Percentiles rank a stretch among this genome's conserved stretches.
These are phyloP conservation scores for Drosophila colorata DNA, from an alignment of 2,888 invertebrate species.

Conservation along the genomic window DNA sequence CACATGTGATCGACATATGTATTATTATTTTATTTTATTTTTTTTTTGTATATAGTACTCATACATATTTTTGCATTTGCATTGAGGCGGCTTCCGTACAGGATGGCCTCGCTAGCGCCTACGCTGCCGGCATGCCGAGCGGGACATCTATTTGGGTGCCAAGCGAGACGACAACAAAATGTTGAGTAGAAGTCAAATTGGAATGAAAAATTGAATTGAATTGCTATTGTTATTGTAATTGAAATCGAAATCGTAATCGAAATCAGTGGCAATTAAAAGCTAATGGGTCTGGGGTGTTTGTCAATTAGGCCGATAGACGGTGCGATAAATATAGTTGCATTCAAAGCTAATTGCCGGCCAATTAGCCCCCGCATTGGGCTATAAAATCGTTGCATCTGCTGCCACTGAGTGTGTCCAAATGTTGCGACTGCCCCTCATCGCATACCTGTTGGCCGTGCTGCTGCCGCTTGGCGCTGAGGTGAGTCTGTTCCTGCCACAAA, in stretches of 20 bases:
- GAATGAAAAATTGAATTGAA: conserved; percentile 12
- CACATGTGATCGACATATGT: conserved; percentile 10
- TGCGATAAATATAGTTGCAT: conserved; percentile 20
- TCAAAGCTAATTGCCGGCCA: conserved; percentile 40
- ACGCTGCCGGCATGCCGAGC: conserved; percentile 50
- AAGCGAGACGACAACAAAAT: conserved; percentile 13
- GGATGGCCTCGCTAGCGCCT: conserved; percentile 43
- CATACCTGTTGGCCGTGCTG: conserved; percentile 2
- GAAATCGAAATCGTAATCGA: conserved; percentile 10
- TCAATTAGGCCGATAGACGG: conserved; percentile 41
- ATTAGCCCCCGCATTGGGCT: conserved; percentile 21
- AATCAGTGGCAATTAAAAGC: conserved; percentile 31
- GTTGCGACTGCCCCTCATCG: neutral
- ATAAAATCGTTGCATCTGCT: conserved; percentile 29
- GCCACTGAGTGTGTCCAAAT: conserved; percentile 13
- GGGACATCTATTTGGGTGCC: conserved; percentile 46
- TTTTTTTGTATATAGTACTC: no score
- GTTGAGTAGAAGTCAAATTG: conserved; percentile 3
- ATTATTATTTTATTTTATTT: no score
- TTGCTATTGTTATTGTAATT: no score
- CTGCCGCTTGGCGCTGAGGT: conserved; percentile 22
- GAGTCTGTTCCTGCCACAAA: neutral
- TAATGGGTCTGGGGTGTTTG: conserved; percentile 13
- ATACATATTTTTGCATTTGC: conserved; percentile 17
- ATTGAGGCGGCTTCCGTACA: conserved; percentile 48